Evolutionary conservation across 2,888 invertebrate species (phyloP), one percentile per base, ranked within the genome.

Genomic region (Osedax frankpressi): DNA sequence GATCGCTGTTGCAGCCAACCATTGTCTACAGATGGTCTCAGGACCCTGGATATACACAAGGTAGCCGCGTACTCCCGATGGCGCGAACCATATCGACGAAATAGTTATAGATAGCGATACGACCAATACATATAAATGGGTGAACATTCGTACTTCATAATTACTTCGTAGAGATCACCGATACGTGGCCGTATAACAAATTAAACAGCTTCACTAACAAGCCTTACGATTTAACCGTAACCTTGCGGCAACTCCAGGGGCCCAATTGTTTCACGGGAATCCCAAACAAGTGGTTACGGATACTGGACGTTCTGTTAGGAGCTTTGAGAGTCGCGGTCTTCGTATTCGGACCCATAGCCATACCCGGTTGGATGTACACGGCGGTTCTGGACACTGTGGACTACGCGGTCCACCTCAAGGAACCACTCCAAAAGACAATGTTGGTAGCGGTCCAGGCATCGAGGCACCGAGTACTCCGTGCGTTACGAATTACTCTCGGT

Each of bases 231-330:
- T n/a, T n/a, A n/a, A n/a, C n/a, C n/a, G n/a, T n/a, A n/a, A n/a
- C n/a, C n/a, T n/a, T n/a, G n/a, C n/a, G n/a, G 11, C 44, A 11
- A 6, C 19, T 6, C 6, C 44, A 44, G 44, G 44, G 11, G 6
- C 44, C 44, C 44, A 44, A 73, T 3, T 77, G 77, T 28, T 44
- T 44, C 25, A 63, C 62, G 1, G 75, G 68, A 26, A 59, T 71
- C 26, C 75, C 75, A n/a, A 77, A 77, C 67, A 65, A 62, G n/a
- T 83, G 82, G 81, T 80, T 83, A 11, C 77, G 79, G 2, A 78
- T 81, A 14, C 76, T 83, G 59, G 81, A 82, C 74, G 75, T 79
- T 3, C 76, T 82, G 67, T 79, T 83, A 11, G 78, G 79, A 0
- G 70, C 78, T 0, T 78, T 83, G n/a, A 80, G 80, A 75, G 74